These are phyloP conservation scores for Oplegnathus fasciatus DNA, from an alignment of 2,113 vertebrate species.

Conservation along the genomic window DNA sequence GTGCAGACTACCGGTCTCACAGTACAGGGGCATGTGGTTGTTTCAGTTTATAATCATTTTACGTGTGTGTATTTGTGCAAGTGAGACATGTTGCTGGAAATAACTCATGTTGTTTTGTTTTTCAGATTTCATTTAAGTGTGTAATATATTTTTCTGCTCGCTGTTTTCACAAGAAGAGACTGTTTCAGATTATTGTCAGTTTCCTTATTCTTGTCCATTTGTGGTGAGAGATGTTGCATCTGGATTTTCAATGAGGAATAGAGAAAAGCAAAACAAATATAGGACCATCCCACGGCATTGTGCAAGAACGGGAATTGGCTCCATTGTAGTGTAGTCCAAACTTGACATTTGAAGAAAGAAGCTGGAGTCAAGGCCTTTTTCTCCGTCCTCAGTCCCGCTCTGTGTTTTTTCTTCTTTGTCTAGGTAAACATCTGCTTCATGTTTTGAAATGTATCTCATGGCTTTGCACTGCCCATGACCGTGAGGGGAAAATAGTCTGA, in stretches of 20 bases:
- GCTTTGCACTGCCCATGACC: constrained; percentile 83
- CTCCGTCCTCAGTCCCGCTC: constrained; percentile 48
- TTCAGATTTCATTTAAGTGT: constrained; percentile 50
- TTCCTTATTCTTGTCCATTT: constrained; percentile 66
- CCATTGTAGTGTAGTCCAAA: constrained; percentile 63
- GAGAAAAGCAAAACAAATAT: constrained; percentile 68
- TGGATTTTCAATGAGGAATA: constrained; percentile 69
- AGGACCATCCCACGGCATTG: constrained; percentile 66
- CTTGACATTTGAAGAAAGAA: constrained; percentile 73
- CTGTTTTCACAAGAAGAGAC: constrained; percentile 50
- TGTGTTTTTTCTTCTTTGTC: constrained; percentile 79
- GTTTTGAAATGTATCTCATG: constrained; percentile 85
- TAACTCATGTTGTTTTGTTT: constrained; percentile 59
- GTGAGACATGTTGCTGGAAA: constrained; percentile 45
- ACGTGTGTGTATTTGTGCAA: constrained; percentile 44
- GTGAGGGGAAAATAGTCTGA: constrained; percentile 84
- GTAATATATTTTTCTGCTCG: constrained; percentile 43
- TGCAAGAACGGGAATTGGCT: constrained; percentile 67
- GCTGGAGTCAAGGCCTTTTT: constrained; percentile 65
- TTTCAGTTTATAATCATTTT: constrained; percentile 55
- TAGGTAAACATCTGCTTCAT: constrained; percentile 88
- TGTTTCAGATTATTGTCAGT: constrained; percentile 69
- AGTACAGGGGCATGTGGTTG: constrained; percentile 35
- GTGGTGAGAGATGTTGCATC: constrained; percentile 60
- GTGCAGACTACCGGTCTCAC: constrained; percentile 9